Conservation (phyloP, 1,140 invertebrate genomes). For the Pygmarrhopalites habei region DNA sequence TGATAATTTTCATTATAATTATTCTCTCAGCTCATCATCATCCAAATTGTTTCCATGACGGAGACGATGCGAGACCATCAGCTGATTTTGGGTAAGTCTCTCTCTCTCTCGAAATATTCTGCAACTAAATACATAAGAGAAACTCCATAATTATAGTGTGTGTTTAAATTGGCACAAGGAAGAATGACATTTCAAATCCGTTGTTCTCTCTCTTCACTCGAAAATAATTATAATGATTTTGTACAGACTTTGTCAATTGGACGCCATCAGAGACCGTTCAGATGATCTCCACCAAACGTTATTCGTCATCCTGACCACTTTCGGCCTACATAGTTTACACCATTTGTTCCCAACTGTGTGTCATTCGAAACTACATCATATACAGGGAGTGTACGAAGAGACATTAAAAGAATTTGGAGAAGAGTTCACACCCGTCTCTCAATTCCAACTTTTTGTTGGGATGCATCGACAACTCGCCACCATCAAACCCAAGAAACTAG, state of each 20-base stretch:
- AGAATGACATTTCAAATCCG: neutral
- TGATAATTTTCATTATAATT: conserved; percentile 36
- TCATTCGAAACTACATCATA: conserved; percentile 25
- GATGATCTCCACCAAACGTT: conserved; percentile 10
- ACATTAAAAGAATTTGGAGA: conserved; percentile 21
- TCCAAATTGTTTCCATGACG: conserved; percentile 41
- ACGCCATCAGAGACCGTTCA: conserved; percentile 16
- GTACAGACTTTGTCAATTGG: conserved; percentile 27
- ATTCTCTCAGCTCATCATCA: conserved; percentile 39
- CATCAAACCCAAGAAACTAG: conserved; percentile 17
- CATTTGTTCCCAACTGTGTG: conserved; percentile 35
- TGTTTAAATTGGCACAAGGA: neutral
- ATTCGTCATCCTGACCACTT: conserved; percentile 19
- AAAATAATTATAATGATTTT: conserved; percentile 1
- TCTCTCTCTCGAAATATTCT: neutral
- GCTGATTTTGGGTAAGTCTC: conserved; percentile 33
- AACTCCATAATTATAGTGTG: neutral
- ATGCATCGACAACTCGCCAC: conserved; percentile 4
- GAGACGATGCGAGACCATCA: conserved; percentile 36
- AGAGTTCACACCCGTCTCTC: conserved; percentile 14
- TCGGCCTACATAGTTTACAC: conserved; percentile 25
- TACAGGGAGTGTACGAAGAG: conserved; percentile 14
- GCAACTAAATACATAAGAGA: too few relatives aligned
- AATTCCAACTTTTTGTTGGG: conserved; percentile 25
- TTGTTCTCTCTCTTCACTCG: neutral